Evolutionary conservation across 1,140 invertebrate genomes (phyloP).

Genomic region (Leptoteleia sp.): DNA sequence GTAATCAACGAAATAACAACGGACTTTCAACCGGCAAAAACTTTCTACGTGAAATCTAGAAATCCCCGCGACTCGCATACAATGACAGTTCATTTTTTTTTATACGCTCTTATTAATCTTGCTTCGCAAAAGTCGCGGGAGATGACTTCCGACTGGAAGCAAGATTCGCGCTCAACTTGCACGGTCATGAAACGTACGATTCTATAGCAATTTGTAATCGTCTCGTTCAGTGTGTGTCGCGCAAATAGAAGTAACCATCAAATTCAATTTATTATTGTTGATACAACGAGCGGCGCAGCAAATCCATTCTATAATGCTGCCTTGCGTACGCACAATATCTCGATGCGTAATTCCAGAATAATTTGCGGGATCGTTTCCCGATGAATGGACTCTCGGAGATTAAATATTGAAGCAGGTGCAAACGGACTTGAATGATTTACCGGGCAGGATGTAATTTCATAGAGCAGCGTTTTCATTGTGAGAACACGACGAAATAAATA

Average conservation of each 20-base stretch:
- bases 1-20: constrained; percentile 61
- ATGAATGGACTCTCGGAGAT: constrained; percentile 6
- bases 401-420: constrained; percentile 2
- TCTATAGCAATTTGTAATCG: neutral
- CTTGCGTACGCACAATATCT: constrained; percentile 11
- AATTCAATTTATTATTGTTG: constrained; percentile 47
- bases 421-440: constrained; percentile 2
- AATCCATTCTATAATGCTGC: constrained; percentile 30
- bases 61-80: constrained; percentile 37
- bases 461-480: neutral
- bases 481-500: neutral
- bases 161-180: constrained; percentile 21
- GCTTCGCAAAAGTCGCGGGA: neutral
- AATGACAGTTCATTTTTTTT: constrained; percentile 42
- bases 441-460: neutral
- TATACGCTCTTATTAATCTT: constrained; percentile 28
- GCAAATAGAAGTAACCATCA: constrained; percentile 39
- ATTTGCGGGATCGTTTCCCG: constrained; percentile 18
- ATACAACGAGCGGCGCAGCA: constrained; percentile 25
- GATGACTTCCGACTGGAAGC: constrained; percentile 37
- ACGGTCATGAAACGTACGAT: constrained; percentile 12
- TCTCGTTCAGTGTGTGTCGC: constrained; percentile 6
- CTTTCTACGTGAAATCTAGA: constrained; percentile 69
- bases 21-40: constrained; percentile 51
- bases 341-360: constrained; percentile 27